Evolutionary conservation across 2,797 vertebrate species (phyloP).

Genomic region (Sus cebifrons): DNA sequence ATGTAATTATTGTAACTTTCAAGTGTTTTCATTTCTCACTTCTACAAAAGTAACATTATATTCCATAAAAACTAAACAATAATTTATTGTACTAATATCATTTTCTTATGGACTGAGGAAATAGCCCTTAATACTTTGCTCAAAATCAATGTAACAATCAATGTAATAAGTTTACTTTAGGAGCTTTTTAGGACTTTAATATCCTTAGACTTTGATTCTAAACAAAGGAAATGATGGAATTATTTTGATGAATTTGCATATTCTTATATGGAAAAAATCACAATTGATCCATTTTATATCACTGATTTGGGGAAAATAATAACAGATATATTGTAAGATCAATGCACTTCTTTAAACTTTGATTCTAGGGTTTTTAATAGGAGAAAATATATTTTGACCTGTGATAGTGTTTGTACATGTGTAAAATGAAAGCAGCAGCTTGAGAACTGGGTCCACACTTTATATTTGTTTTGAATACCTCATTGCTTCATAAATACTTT

Average conservation of each 20-base stretch:
- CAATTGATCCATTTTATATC: background rate
- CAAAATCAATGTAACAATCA: slow-evolving; percentile 31
- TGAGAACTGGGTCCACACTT: background rate
- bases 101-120: background rate
- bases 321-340: background rate
- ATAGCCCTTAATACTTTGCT: background rate
- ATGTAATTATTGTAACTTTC: slow-evolving; percentile 18
- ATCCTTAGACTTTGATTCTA: background rate
- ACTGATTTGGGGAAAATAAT: slow-evolving; percentile 44
- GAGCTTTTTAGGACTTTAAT: background rate
- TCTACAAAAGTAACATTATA: background rate
- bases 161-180: background rate
- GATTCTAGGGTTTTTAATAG: background rate
- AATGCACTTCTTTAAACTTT: background rate
- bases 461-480: background rate
- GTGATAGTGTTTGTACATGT: background rate
- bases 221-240: background rate
- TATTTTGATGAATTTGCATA: slow-evolving; percentile 1
- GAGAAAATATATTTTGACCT: background rate
- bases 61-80: background rate
- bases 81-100: background rate
- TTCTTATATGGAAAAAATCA: background rate
- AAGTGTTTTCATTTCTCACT: background rate
- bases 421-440: background rate
- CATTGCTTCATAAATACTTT: background rate